Base-by-base conservation (phyloP, 2,888 invertebrate species). In the Tiliacea citrago region DNA sequence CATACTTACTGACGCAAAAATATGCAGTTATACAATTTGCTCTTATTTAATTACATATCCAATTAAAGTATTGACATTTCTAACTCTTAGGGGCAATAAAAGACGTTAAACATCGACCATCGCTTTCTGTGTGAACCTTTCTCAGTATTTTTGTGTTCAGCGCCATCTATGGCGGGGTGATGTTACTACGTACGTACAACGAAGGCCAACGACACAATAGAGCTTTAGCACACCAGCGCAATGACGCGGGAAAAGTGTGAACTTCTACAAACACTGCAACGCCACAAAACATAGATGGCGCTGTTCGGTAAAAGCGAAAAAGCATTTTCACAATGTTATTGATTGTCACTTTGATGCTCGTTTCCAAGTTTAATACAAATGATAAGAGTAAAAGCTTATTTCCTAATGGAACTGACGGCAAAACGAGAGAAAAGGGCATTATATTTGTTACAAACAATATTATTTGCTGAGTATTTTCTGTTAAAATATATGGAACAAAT, bases 281-380 rank as follows among this genome's bases (percentile, higher is more conserved):
- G 9, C 10, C 1, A 24, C 9, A 16, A 24, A 45, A 71, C 75
- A 90, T 85, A 95, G 95, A 94, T 93, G 95, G 93, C 95, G 94
- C 91, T 94, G 74, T 88, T 68, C 21, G 6, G 42, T 65, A 85
- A 78, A 82, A 75, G 83, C 51, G 63, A 53, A 76, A 87, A 85
- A 86, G 72, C 79, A 85, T 86, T 88, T 87, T 87, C 87, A 83
- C 88, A 81, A 81, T 86, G 88, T 88, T 92, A 92, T 92, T 92
- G 92, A 92, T 92, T 92, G 88, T 84, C 70, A 76, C 77, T 89
- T 88, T 80, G 73, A 85, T 83, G 86, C 87, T 86, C 86, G 87
- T 86, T 85, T 87, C 75, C 49, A 85, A 86, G 79, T 86, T 84
- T 84, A 85, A 82, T 80, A 78, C 80, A 88, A 86, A 87, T 83